Percentiles rank a stretch among this genome's conserved stretches.
phyloP scores from a whole-genome alignment of 1,140 invertebrate genomes.

The Globodera ellingtonae region DNA sequence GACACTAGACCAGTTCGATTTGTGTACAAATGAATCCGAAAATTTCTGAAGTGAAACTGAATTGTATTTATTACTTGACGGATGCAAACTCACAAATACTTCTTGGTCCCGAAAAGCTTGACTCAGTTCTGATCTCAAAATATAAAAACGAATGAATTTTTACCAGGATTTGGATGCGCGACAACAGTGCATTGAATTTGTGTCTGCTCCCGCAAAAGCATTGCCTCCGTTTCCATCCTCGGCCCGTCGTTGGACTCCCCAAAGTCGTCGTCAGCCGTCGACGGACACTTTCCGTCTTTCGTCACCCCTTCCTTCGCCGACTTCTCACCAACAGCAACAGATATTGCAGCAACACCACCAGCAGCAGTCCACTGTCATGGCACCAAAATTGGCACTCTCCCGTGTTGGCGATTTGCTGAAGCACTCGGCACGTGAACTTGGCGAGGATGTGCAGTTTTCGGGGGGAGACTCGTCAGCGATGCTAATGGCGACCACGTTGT shows the following conservation, averaged over 20 bases:
- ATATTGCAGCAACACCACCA: not conserved
- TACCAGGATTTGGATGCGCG: not conserved
- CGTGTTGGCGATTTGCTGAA: not conserved
- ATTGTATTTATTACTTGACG: too few species aligned
- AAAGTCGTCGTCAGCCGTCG: not conserved
- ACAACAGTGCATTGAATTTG: not conserved
- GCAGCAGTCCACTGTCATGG: not conserved
- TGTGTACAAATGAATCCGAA: too few species aligned
- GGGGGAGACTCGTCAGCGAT: not conserved
- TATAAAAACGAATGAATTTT: too few species aligned
- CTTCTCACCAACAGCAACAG: constrained; percentile 5
- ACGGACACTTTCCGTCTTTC: too few species aligned
- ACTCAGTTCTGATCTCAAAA: too few species aligned
- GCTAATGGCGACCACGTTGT: not conserved
- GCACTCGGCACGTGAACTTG: not conserved
- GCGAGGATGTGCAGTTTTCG: not conserved
- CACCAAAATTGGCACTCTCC: not conserved
- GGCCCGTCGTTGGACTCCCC: not conserved
- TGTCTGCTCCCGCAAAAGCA: not conserved
- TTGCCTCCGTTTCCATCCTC: not conserved
- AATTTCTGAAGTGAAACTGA: too few species aligned
- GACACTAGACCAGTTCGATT: too few species aligned
- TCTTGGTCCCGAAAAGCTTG: too few species aligned
- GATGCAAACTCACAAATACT: too few species aligned
- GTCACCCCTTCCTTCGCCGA: not conserved